phyloP scores from a whole-genome alignment of 1,140 invertebrate species.

The Megalonaias nervosa region DNA sequence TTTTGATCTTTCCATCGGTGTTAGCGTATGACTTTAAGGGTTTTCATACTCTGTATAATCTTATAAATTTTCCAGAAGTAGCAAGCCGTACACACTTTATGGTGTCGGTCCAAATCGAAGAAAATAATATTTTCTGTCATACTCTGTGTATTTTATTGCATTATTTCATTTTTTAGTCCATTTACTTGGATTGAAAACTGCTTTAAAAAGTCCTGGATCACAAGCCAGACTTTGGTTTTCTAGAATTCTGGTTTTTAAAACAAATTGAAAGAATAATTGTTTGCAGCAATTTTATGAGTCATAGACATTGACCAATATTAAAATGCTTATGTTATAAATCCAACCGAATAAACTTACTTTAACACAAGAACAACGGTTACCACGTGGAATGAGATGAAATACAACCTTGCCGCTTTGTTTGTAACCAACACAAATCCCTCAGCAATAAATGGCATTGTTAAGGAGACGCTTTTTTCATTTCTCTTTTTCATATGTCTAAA shows the following conservation, averaged over 20 bases:
- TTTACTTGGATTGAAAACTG: not conserved
- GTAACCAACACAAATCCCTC: constrained; percentile 32
- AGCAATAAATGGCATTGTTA: constrained; percentile 10
- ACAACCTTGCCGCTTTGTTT: constrained; percentile 16
- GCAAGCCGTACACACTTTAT: too few species aligned
- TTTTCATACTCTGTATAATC: too few species aligned
- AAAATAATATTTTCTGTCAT: too few species aligned
- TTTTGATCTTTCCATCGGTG: too few species aligned
- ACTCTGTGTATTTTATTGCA: too few species aligned
- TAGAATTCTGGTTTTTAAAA: not conserved
- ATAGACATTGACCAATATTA: not conserved
- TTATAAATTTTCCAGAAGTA: too few species aligned
- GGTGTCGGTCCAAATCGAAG: too few species aligned
- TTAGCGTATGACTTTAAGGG: too few species aligned
- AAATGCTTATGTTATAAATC: not conserved
- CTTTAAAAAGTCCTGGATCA: not conserved
- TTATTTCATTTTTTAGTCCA: not conserved
- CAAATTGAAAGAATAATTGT: not conserved
- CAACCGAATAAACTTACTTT: constrained; percentile 15
- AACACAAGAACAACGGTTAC: constrained; percentile 27
- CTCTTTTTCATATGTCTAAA: too few species aligned
- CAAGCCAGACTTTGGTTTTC: not conserved
- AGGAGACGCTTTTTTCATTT: not conserved
- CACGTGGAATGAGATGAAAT: constrained; percentile 31
- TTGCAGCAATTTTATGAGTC: not conserved